phyloP scores from a whole-genome alignment of 1,140 invertebrate genomes.

The Globodera ellingtonae region DNA sequence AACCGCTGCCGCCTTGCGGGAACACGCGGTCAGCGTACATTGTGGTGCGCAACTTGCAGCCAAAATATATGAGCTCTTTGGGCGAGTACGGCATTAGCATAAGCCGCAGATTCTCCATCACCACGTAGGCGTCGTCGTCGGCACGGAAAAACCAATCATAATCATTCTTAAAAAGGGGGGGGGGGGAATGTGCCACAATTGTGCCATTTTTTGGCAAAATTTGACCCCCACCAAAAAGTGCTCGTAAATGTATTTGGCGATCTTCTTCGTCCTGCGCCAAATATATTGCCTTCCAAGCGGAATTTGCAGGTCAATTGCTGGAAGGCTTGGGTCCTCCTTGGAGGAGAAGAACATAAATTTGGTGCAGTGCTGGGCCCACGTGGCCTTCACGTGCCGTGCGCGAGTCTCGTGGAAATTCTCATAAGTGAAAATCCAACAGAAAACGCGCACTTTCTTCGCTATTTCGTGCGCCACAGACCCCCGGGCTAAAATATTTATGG shows the following conservation, averaged over 20 bases:
- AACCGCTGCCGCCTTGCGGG: constrained; percentile 81
- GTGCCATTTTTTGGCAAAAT: background rate
- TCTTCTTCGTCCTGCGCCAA: constrained; percentile 91
- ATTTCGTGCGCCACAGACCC: constrained; percentile 75
- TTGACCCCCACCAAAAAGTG: constrained; percentile 61
- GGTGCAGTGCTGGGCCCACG: constrained; percentile 90
- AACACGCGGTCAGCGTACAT: constrained; percentile 68
- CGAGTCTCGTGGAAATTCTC: constrained; percentile 85
- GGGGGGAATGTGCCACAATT: no score
- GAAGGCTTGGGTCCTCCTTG: constrained; percentile 50
- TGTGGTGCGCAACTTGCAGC: constrained; percentile 54
- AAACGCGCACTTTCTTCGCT: constrained; percentile 75
- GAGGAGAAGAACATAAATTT: constrained; percentile 63
- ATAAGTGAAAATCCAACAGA: constrained; percentile 94
- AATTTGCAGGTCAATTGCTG: constrained; percentile 70
- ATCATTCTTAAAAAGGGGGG: constrained; percentile 44
- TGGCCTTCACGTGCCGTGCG: constrained; percentile 79
- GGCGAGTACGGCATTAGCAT: constrained; percentile 53
- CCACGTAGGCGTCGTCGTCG: constrained; percentile 64
- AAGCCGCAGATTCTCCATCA: constrained; percentile 55
- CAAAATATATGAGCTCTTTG: constrained; percentile 62
- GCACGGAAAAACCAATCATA: constrained; percentile 65
- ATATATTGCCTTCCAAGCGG: constrained; percentile 80
- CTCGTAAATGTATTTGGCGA: constrained; percentile 75
- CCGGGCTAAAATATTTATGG: constrained; percentile 64